These are phyloP conservation scores for Oligia strigilis DNA, from an alignment of 2,888 invertebrate species.

Conservation along the genomic window DNA sequence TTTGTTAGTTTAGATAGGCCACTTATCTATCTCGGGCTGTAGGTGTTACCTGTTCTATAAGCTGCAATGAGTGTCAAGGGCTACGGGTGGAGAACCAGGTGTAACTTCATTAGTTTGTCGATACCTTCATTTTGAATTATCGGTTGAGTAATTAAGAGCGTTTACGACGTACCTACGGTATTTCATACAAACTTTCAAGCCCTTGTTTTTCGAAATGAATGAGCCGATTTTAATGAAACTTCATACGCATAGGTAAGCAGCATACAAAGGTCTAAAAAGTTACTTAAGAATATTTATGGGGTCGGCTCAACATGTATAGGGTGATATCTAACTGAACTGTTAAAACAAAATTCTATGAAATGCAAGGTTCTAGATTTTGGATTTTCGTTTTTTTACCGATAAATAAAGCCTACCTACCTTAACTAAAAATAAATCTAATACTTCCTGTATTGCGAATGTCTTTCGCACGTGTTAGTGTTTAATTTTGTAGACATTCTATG, in stretches of 20 bases:
- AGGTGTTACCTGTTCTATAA: conserved; percentile 59
- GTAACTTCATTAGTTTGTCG: conserved; percentile 39
- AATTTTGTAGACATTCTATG: neutral
- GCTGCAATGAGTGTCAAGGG: conserved; percentile 54
- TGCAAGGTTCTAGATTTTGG: neutral
- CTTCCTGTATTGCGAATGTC: neutral
- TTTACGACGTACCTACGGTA: too few relatives aligned
- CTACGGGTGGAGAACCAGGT: conserved; percentile 50
- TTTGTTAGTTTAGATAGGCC: conserved; percentile 58
- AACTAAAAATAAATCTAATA: too few relatives aligned
- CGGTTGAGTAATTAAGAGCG: neutral
- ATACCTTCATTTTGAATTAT: conserved; percentile 16
- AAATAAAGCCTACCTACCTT: too few relatives aligned
- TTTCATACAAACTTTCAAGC: too few relatives aligned
- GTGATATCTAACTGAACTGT: too few relatives aligned
- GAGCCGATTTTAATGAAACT: too few relatives aligned
- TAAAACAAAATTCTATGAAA: neutral
- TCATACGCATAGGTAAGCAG: too few relatives aligned
- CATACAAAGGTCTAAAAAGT: too few relatives aligned
- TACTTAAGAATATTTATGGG: too few relatives aligned
- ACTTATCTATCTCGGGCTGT: conserved; percentile 53
- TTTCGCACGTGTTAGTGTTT: neutral
- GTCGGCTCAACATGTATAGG: too few relatives aligned
- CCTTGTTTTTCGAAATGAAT: too few relatives aligned
- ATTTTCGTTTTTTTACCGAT: too few relatives aligned